Percentiles rank a stretch among this genome's conserved stretches.
phyloP scores from a whole-genome alignment of 2,888 invertebrate species.

The Synergus itoensis region DNA sequence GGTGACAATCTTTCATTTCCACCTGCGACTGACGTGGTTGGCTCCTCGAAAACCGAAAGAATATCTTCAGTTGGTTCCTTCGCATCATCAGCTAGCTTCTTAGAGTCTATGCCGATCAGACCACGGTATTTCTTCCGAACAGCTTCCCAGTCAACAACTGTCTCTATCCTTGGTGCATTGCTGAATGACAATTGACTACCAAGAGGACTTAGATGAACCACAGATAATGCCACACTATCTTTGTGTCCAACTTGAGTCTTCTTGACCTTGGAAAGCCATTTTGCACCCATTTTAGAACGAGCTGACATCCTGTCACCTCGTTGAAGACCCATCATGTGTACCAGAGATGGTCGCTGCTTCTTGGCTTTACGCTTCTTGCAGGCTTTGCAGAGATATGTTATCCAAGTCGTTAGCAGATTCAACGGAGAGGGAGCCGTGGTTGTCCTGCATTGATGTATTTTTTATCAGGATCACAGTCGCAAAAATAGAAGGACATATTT shows the following conservation, averaged over 20 bases:
- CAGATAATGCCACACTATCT: constrained; percentile 88
- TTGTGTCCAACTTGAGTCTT: constrained; percentile 90
- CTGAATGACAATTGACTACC: constrained; percentile 90
- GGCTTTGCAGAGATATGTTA: constrained; percentile 89
- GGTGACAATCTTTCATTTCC: not conserved
- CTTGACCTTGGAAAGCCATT: constrained; percentile 93
- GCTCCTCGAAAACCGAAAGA: constrained; percentile 56
- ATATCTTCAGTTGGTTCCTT: constrained; percentile 62
- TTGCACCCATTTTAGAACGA: constrained; percentile 91
- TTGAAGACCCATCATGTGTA: constrained; percentile 89
- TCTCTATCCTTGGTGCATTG: constrained; percentile 88
- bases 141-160: constrained; percentile 94
- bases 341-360: constrained; percentile 90
- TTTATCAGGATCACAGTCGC: constrained; percentile 17
- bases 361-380: constrained; percentile 86
- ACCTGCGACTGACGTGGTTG: constrained; percentile 48
- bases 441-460: constrained; percentile 81
- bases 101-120: constrained; percentile 83
- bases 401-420: constrained; percentile 97
- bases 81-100: constrained; percentile 69
- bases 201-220: constrained; percentile 89
- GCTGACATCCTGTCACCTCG: constrained; percentile 86
- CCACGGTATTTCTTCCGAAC: constrained; percentile 94
- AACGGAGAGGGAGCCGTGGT: constrained; percentile 98
- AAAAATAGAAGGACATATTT: not conserved